Evolutionary conservation across 2,888 invertebrate species (phyloP), one percentile per base, ranked within the genome.

Genomic region (Acrobasis repandana): DNA sequence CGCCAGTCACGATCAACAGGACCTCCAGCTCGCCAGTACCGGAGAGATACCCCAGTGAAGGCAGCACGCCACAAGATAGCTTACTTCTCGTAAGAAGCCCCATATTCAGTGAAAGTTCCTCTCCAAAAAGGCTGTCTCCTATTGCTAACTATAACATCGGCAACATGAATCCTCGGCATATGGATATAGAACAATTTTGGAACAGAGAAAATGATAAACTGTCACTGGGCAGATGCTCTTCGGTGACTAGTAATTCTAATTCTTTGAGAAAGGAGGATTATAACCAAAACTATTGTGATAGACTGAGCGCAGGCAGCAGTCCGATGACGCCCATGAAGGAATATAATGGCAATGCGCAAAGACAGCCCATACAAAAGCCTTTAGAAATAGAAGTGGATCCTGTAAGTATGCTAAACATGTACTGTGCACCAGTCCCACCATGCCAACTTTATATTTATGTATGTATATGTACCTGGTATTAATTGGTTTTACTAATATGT

Each of bases 381-480:
- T 89, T 96, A 67, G 90, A 93, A 65, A 92, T 96, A 64, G 94
- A 95, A 74, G 94, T 96, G 64, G 95, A 96, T 86, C 94, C 95
- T 75, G 96, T 96, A 92, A 93, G 93, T 93, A 77, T 67, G 63
- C 15, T 47, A 11, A 6, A 28, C 47, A 48, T 6, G 38, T 48
- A 43, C 60, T 14, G 16, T 15, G 43, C 52, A 60, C 52, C 46
- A 60, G 60, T 60, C 60, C 60, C 46, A 46, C 60, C 33, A 46
- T 60, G 46, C 33, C 52, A 60, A 47, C 52, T 60, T 54, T 52
- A 54, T 60, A 60, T 60, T 52, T 60, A 60, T 60, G 60, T 60
- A 60, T 58, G 58, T 58, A 49, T 48, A 48, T 38, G 51, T 15
- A 58, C 38, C 58, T 54, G 54, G 54, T 54, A 20, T 20, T n/a